These are phyloP conservation scores for Leptopilina myrica DNA, from an alignment of 2,888 invertebrate genomes.

Conservation along the genomic window DNA sequence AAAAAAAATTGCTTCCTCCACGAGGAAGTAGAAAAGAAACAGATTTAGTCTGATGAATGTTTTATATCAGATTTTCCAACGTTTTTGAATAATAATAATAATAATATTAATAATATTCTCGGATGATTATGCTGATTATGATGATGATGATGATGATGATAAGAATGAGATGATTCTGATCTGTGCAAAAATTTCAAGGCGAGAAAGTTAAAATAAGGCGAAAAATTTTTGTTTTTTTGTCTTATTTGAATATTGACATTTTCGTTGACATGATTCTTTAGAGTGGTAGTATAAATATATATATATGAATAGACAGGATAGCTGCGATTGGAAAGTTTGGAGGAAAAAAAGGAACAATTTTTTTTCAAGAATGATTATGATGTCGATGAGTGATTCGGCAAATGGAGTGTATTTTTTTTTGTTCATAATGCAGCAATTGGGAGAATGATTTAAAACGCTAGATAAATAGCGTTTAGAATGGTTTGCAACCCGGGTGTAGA, in stretches of 20 bases:
- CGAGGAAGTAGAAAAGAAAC: background rate
- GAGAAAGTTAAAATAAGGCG: constrained; percentile 26
- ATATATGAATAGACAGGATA: constrained; percentile 34
- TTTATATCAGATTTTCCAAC: constrained; percentile 8
- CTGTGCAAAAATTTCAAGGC: constrained; percentile 30
- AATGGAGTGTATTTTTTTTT: constrained; percentile 18
- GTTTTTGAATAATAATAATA: background rate
- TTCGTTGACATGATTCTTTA: constrained; percentile 40
- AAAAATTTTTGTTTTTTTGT: background rate
- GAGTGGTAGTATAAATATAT: constrained; percentile 35
- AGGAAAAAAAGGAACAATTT: no score
- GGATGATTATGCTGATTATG: no score
- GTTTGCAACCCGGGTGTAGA: constrained; percentile 18
- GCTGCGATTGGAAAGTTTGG: constrained; percentile 22
- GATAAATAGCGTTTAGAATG: background rate
- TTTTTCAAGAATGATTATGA: constrained; percentile 13
- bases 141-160: background rate
- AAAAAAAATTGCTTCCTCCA: no score
- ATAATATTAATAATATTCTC: no score
- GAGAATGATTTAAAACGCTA: constrained; percentile 30
- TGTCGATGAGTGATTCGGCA: constrained; percentile 34
- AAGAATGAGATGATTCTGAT: constrained; percentile 38
- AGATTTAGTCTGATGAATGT: background rate
- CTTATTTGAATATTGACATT: constrained; percentile 28
- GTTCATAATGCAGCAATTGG: constrained; percentile 10